phyloP scores from a whole-genome alignment of 1,140 invertebrate species.

The Babylonia areolata region DNA sequence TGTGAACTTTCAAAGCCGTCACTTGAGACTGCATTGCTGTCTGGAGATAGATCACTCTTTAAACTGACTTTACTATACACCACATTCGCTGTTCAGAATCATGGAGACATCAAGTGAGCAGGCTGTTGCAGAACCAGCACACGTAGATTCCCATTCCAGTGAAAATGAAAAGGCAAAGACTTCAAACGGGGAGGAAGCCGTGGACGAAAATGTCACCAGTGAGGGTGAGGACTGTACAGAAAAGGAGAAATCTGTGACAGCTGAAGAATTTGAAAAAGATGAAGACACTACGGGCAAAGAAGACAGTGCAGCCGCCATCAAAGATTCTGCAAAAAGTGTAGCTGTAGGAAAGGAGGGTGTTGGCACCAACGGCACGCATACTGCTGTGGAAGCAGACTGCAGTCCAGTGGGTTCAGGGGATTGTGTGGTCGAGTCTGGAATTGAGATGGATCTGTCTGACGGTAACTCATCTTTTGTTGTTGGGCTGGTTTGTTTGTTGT shows the following conservation, averaged over 20 bases:
- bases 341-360: background rate
- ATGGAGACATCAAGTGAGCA: too few species aligned
- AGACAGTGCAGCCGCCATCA: background rate
- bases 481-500: background rate
- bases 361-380: background rate
- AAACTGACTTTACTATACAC: too few species aligned
- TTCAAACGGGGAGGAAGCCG: background rate
- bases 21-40: too few species aligned
- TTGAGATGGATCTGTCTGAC: slow-evolving; percentile 26
- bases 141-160: too few species aligned
- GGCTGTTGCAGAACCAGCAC: too few species aligned
- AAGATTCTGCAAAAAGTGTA: background rate
- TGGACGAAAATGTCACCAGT: background rate
- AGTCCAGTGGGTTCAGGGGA: background rate
- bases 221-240: background rate
- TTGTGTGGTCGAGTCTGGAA: slow-evolving; percentile 4
- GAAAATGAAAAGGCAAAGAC: background rate
- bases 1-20: too few species aligned
- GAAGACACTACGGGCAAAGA: background rate
- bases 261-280: background rate
- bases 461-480: background rate
- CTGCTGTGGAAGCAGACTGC: slow-evolving; percentile 2
- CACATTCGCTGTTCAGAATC: too few species aligned
- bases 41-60: too few species aligned
- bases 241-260: background rate